Percentiles rank a stretch among this genome's conserved stretches.
Conservation (phyloP, 2,113 vertebrate species). For the Noctilio leporinus region DNA sequence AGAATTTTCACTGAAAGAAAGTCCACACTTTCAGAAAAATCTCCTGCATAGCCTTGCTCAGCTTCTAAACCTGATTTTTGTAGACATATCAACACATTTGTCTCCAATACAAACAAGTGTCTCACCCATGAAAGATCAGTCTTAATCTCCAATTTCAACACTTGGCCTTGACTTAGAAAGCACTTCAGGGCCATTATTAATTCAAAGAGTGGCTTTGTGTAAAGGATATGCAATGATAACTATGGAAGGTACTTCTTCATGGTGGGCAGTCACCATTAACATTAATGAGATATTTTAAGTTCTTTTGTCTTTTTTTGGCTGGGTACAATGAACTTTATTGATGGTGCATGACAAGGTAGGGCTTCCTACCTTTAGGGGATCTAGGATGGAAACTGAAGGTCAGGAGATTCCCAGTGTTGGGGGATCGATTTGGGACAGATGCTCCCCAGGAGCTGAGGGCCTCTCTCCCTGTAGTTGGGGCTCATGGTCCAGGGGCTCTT, state of each 20-base stretch:
- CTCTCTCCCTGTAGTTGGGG: too few species aligned
- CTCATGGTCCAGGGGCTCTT: too few species aligned
- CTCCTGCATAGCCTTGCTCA: conserved; percentile 87
- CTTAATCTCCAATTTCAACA: conserved; percentile 91
- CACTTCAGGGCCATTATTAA: conserved; percentile 87
- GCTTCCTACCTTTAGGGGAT: too few species aligned
- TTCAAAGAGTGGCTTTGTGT: conserved; percentile 84
- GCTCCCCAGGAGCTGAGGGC: too few species aligned
- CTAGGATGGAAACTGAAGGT: too few species aligned
- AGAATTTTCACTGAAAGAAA: not conserved
- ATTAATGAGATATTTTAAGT: not conserved
- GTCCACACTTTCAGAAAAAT: conserved; percentile 41
- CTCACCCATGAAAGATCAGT: conserved; percentile 89
- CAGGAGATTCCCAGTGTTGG: too few species aligned
- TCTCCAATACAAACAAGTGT: conserved; percentile 84
- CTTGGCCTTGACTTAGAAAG: conserved; percentile 89
- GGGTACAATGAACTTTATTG: too few species aligned
- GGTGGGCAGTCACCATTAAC: conserved; percentile 89
- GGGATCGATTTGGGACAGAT: too few species aligned
- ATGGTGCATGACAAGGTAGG: too few species aligned
- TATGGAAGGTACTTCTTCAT: conserved; percentile 84
- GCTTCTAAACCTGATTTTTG: conserved; percentile 91
- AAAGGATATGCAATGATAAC: conserved; percentile 88
- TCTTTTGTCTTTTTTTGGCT: too few species aligned
- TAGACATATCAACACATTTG: conserved; percentile 93